Conservation (phyloP, 2,113 vertebrate genomes). For the Kryptolebias marmoratus region DNA sequence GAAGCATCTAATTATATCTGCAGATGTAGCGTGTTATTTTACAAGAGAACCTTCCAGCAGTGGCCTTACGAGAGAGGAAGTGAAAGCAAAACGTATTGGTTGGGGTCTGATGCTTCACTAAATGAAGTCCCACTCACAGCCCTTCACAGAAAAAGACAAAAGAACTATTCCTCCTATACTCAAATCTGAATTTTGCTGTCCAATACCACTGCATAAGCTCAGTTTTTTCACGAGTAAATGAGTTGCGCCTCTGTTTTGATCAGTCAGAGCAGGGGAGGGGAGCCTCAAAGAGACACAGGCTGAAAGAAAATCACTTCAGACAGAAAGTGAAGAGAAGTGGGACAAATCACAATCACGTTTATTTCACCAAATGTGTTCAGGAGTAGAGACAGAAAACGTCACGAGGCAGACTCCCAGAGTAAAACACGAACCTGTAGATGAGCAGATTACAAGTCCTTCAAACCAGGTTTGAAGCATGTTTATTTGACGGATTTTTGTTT, state of each 20-base stretch:
- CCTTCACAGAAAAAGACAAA: too few relatives aligned
- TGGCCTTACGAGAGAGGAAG: too few relatives aligned
- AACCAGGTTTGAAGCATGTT: background rate
- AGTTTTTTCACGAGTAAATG: background rate
- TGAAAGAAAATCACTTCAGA: too few relatives aligned
- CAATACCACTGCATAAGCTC: background rate
- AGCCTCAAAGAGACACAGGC: background rate
- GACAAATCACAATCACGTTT: background rate
- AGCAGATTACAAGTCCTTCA: background rate
- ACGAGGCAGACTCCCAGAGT: background rate
- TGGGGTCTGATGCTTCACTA: too few relatives aligned
- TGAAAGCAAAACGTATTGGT: too few relatives aligned
- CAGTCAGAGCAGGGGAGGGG: background rate
- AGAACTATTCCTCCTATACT: background rate
- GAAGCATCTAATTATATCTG: background rate
- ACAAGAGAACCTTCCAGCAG: too few relatives aligned
- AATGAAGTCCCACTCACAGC: too few relatives aligned
- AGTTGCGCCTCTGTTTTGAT: too few relatives aligned
- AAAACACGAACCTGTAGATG: background rate
- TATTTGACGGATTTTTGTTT: too few relatives aligned
- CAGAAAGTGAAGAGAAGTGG: too few relatives aligned
- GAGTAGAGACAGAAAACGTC: background rate
- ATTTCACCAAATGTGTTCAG: too few relatives aligned
- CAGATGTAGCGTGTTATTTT: background rate
- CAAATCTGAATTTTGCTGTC: background rate